Evolutionary conservation across 2,797 vertebrate genomes (phyloP).

Genomic region (Holocentrus rufus): DNA sequence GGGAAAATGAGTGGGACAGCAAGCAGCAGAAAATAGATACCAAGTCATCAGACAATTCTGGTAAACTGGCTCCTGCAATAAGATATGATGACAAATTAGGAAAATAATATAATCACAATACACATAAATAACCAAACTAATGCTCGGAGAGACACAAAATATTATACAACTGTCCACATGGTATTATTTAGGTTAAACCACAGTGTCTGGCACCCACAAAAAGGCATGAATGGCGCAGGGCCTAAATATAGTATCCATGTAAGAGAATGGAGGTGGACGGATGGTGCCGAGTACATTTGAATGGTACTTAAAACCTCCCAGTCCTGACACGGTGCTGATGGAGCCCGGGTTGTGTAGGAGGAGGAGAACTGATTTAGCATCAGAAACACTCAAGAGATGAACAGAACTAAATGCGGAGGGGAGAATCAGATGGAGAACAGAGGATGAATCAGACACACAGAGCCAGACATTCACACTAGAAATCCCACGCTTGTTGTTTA

Average conservation of each 20-base stretch:
- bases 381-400: constrained; percentile 75
- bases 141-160: constrained; percentile 7
- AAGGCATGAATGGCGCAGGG: constrained; percentile 70
- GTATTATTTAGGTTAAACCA: constrained; percentile 31
- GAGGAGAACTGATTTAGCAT: constrained; percentile 78
- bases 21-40: background rate
- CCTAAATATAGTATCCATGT: constrained; percentile 70
- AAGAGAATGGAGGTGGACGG: constrained; percentile 72
- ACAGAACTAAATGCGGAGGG: constrained; percentile 74
- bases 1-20: constrained; percentile 43
- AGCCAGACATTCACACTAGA: constrained; percentile 77
- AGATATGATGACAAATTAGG: constrained; percentile 24
- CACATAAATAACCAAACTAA: constrained; percentile 19
- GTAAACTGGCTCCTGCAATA: constrained; percentile 34
- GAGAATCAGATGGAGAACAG: constrained; percentile 69
- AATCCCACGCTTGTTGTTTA: constrained; percentile 78
- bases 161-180: constrained; percentile 47
- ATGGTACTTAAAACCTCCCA: constrained; percentile 73
- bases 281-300: constrained; percentile 67
- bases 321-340: constrained; percentile 50
- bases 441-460: constrained; percentile 78
- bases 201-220: constrained; percentile 51
- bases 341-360: constrained; percentile 70
- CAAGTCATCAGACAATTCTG: constrained; percentile 30
- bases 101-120: constrained; percentile 17